A percentile compares a stretch with the other conserved stretches of the same genome.
Conservation (phyloP, 1,140 invertebrate species). For the Eupristina koningsbergeri region DNA sequence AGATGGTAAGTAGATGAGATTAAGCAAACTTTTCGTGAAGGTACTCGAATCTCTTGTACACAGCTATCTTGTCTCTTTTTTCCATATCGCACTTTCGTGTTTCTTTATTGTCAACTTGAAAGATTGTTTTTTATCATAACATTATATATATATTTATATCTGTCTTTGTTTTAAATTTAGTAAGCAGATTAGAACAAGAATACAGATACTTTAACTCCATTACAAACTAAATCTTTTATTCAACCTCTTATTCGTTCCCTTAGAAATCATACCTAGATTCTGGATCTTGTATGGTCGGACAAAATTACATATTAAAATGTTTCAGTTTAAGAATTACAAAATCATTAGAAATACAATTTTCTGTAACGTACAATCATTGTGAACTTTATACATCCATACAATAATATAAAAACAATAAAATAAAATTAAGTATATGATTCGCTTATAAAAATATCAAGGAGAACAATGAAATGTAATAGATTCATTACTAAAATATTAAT, state of each 20-base stretch:
- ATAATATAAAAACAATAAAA: too few relatives aligned
- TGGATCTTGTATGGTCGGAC: not conserved
- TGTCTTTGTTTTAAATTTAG: not conserved
- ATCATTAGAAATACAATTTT: not conserved
- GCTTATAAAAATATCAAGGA: too few relatives aligned
- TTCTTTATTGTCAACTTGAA: not conserved
- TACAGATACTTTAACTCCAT: slow-evolving; percentile 35
- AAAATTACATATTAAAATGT: not conserved
- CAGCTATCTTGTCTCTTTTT: not conserved
- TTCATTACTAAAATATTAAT: too few relatives aligned
- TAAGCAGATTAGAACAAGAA: not conserved
- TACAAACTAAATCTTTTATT: slow-evolving; percentile 49
- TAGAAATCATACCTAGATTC: not conserved
- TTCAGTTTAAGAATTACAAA: slow-evolving; percentile 36
- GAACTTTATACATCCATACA: too few relatives aligned
- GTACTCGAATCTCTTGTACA: slow-evolving; percentile 48
- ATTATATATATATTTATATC: not conserved
- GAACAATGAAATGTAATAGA: too few relatives aligned
- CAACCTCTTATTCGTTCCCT: slow-evolving; percentile 28
- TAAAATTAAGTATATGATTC: too few relatives aligned
- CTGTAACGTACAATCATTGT: too few relatives aligned
- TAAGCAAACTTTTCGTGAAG: slow-evolving; percentile 60
- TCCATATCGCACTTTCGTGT: not conserved
- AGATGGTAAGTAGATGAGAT: slow-evolving; percentile 61
- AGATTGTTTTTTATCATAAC: not conserved